Conservation (phyloP, 1,140 invertebrate species). For the Tetranychus urticae region DNA sequence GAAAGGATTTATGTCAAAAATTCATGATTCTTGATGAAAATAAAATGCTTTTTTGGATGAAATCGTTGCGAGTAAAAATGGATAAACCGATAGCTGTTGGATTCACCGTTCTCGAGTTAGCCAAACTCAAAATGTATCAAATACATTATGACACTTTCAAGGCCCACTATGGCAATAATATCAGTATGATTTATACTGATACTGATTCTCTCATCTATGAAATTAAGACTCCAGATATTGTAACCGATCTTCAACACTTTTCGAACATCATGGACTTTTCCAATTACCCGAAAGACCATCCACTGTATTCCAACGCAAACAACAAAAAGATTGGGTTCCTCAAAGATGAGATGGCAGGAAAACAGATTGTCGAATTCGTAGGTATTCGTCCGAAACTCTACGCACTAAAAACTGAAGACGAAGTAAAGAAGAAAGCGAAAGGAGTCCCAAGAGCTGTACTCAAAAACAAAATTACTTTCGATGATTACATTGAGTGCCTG, state of each 20-base stretch:
- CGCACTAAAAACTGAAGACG: background rate
- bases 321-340: constrained; percentile 3
- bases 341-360: background rate
- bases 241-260: constrained; percentile 18
- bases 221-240: constrained; percentile 21
- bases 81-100: constrained; percentile 17
- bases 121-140: constrained; percentile 16
- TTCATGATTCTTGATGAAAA: background rate
- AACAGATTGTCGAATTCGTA: background rate
- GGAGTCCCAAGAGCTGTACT: background rate
- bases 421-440: constrained; percentile 1
- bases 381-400: constrained; percentile 5
- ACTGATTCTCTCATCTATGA: constrained; percentile 22
- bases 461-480: no score
- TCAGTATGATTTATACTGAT: constrained; percentile 18
- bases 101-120: constrained; percentile 14
- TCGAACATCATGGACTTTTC: background rate
- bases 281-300: constrained; percentile 1
- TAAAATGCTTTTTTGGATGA: constrained; percentile 8
- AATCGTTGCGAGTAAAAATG: constrained; percentile 11
- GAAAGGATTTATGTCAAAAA: constrained; percentile 21
- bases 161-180: constrained; percentile 9
- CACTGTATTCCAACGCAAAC: background rate
- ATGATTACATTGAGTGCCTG: no score
- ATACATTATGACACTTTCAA: constrained; percentile 16